These are phyloP conservation scores for Telmatherina bonti DNA, from an alignment of 2,797 vertebrate genomes.

Conservation along the genomic window DNA sequence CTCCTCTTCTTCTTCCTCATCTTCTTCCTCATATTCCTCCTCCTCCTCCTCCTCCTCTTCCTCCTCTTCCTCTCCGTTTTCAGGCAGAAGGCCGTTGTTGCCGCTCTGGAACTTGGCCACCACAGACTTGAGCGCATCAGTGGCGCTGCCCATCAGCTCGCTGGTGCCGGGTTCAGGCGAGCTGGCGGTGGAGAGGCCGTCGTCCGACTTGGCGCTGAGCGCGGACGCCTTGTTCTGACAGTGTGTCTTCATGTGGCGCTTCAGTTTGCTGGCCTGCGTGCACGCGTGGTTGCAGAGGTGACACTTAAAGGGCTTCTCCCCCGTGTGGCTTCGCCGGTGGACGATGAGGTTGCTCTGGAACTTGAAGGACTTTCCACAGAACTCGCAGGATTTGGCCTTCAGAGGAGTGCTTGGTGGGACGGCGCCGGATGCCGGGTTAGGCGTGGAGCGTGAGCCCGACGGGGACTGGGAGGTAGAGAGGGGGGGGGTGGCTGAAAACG, in stretches of 20 bases:
- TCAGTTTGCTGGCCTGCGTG: constrained; percentile 98
- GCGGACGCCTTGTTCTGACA: constrained; percentile 93
- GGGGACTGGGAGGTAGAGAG: constrained; percentile 93
- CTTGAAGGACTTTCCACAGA: constrained; percentile 98
- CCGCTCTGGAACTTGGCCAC: constrained; percentile 98
- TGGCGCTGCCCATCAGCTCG: constrained; percentile 92
- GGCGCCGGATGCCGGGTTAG: constrained; percentile 67
- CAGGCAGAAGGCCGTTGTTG: constrained; percentile 90
- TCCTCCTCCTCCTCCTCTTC: constrained; percentile 96
- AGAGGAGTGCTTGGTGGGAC: constrained; percentile 86
- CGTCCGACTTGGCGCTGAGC: constrained; percentile 93
- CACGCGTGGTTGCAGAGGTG: constrained; percentile 98
- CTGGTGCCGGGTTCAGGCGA: constrained; percentile 97
- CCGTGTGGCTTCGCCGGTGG: constrained; percentile 97
- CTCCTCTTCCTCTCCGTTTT: constrained; percentile 95
- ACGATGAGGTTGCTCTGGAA: constrained; percentile 99
- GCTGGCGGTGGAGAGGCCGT: constrained; percentile 93
- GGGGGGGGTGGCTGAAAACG: constrained; percentile 94
- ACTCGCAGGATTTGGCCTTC: constrained; percentile 98
- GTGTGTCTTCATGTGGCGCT: constrained; percentile 99
- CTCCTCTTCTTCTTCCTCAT: constrained; percentile 87
- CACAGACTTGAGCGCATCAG: constrained; percentile 95
- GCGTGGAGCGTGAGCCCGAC: constrained; percentile 89
- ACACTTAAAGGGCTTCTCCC: constrained; percentile 99
- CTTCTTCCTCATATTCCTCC: constrained; percentile 93